Evolutionary conservation across 2,888 invertebrate genomes (phyloP), one percentile per base, ranked within the genome.

Genomic region (Crepidodera aurea): DNA sequence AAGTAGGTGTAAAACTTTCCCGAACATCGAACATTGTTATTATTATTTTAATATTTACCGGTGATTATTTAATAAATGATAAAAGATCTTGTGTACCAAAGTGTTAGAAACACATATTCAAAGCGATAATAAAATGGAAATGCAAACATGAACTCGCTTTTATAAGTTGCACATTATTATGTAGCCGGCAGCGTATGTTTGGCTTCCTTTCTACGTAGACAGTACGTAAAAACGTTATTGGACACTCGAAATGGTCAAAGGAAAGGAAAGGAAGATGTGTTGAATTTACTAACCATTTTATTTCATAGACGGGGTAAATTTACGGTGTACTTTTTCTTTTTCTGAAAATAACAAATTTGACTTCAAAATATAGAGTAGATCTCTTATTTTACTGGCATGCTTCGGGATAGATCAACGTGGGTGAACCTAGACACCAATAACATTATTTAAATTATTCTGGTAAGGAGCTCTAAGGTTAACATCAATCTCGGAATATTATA

Each of bases 221-320:
- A 2, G 1, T 15, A 18, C 40, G 4, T 37, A 40, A 18, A 40
- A 40, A 40, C 40, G 40, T 40, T 40, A 40, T 16, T 40, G 6
- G 40, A 4, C 18, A 16, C 18, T 40, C 8, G 40, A 40, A 40
- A 40, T 40, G 40, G 40, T 18, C 40, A 40, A 40, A 15, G 40
- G 40, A 40, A 40, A 15, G 40, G 40, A 16, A 40, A 40, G 18
- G 10, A 40, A 40, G 40, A 40, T 40, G 40, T 18, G 40, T 40
- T n/a, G 8, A 34, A 10, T 34, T 34, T n/a, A n/a, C n/a, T n/a
- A n/a, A n/a, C n/a, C n/a, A n/a, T n/a, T n/a, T n/a, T n/a, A n/a
- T n/a, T n/a, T n/a, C n/a, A n/a, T n/a, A n/a, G n/a, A n/a, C n/a
- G n/a, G n/a, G n/a, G n/a, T n/a, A n/a, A n/a, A n/a, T n/a, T n/a